Evolutionary conservation across 2,797 vertebrate genomes (phyloP), one percentile per base, ranked within the genome.

Genomic region (Staurois parvus): DNA sequence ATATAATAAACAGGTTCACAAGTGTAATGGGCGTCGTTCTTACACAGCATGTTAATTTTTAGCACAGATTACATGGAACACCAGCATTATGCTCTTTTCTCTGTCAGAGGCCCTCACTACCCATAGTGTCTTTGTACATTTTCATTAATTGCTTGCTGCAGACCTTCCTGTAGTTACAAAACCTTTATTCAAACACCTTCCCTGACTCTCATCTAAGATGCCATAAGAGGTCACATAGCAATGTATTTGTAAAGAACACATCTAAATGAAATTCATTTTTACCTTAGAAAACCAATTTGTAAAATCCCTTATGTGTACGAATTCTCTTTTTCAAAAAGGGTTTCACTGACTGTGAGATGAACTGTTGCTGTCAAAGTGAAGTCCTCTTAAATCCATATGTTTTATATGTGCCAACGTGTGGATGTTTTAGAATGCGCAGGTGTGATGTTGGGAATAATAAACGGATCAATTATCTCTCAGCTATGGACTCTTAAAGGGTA

Each of bases 1-100:
- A 82, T 72, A 77, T 81, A 82, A 70, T 70, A 81, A 81, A 79
- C 83, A 72, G 76, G 83, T 78, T 66, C 52, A 62, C 26, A 48
- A 72, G 28, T 66, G 70, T 67, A 80, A 80, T 62, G 66, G 12
- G 77, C 28, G 76, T 32, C 34, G 5, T 26, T 64, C 52, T 75
- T 30, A 12, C 84, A 32, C 84, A 81, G 84, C 72, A 70, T 76
- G 78, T 40, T 81, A 6, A 81, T 75, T 84, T 76, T 32, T 77
- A 72, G 21, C 75, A 70, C 67, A 76, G 21, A 81, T 86, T 86
- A 76, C 68, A 70, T n/a, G 6, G 32, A 82, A 86, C 79, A 70
- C 76, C n/a, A 82, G 72, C 76, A 85, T 72, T 81, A 70, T 72
- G 62, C 74, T 62, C 78, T 80, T 76, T 81, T 42, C 66, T 30